Conservation (phyloP, 92 coral and sea anemone genomes). For the Scolanthus callimorphus region DNA sequence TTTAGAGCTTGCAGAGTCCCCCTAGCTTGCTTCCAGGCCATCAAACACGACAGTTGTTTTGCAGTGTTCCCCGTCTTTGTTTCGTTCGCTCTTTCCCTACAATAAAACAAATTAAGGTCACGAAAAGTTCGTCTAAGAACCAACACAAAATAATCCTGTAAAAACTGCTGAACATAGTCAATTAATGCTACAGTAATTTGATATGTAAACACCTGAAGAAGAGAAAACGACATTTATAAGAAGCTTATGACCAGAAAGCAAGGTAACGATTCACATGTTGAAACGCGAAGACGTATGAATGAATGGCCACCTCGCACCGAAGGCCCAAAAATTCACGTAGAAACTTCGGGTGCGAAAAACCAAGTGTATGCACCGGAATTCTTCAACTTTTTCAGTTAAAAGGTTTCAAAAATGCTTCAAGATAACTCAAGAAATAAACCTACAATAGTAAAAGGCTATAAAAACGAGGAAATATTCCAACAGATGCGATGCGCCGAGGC, state of each 20-base stretch:
- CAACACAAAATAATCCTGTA: slow-evolving; percentile 77
- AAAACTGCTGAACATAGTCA: slow-evolving; percentile 81
- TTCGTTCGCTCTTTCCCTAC: slow-evolving; percentile 52
- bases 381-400: slow-evolving; percentile 33
- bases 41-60: slow-evolving; percentile 32
- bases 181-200: slow-evolving; percentile 85
- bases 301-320: slow-evolving; percentile 16
- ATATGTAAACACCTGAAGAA: slow-evolving; percentile 84
- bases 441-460: slow-evolving; percentile 3
- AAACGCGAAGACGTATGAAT: slow-evolving; percentile 10
- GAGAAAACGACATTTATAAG: slow-evolving; percentile 57
- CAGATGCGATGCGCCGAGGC: slow-evolving; percentile 20
- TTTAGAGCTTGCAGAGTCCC: slow-evolving; percentile 7
- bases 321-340: slow-evolving; percentile 7
- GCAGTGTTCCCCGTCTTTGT: slow-evolving; percentile 36
- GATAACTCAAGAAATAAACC: slow-evolving; percentile 7
- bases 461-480: slow-evolving; percentile 4
- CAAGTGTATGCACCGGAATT: slow-evolving; percentile 38
- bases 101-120: slow-evolving; percentile 71
- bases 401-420: slow-evolving; percentile 11
- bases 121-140: slow-evolving; percentile 60
- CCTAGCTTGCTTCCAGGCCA: slow-evolving; percentile 39
- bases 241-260: background rate
- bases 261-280: slow-evolving; percentile 26
- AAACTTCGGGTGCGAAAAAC: slow-evolving; percentile 17